phyloP scores from a whole-genome alignment of 2,888 invertebrate species.

The Tryphoninae sp. region DNA sequence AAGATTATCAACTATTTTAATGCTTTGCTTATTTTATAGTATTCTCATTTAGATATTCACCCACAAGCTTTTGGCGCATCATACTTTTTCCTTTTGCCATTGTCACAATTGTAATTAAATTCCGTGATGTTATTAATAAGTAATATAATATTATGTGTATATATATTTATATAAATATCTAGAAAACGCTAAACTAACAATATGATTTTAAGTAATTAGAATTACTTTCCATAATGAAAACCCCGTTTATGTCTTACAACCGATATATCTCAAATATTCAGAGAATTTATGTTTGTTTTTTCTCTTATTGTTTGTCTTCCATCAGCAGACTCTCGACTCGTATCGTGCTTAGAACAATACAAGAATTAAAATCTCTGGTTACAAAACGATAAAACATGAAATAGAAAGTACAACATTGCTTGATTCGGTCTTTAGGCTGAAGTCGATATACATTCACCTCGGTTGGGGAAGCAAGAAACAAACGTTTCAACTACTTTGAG shows the following conservation, averaged over 20 bases:
- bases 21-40: constrained; percentile 47
- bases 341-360: constrained; percentile 25
- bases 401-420: constrained; percentile 42
- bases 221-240: constrained; percentile 44
- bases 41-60: constrained; percentile 49
- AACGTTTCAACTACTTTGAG: constrained; percentile 55
- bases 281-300: neutral
- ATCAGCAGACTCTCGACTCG: constrained; percentile 29
- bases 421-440: constrained; percentile 33
- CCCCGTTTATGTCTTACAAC: constrained; percentile 35
- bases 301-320: neutral
- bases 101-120: constrained; percentile 41
- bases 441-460: constrained; percentile 27
- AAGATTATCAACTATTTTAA: constrained; percentile 46
- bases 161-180: constrained; percentile 52
- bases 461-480: constrained; percentile 1
- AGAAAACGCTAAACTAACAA: constrained; percentile 60
- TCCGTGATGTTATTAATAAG: constrained; percentile 31
- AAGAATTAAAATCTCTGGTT: constrained; percentile 24
- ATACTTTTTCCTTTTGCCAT: constrained; percentile 28
- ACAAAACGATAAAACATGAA: constrained; percentile 30
- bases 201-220: constrained; percentile 52
- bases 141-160: constrained; percentile 32
- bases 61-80: constrained; percentile 36
- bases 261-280: constrained; percentile 30